Percentiles rank a stretch among this genome's conserved stretches.
These are phyloP conservation scores for Flabesymbios commensalis DNA, from an alignment of 2,888 invertebrate species.

Conservation along the genomic window DNA sequence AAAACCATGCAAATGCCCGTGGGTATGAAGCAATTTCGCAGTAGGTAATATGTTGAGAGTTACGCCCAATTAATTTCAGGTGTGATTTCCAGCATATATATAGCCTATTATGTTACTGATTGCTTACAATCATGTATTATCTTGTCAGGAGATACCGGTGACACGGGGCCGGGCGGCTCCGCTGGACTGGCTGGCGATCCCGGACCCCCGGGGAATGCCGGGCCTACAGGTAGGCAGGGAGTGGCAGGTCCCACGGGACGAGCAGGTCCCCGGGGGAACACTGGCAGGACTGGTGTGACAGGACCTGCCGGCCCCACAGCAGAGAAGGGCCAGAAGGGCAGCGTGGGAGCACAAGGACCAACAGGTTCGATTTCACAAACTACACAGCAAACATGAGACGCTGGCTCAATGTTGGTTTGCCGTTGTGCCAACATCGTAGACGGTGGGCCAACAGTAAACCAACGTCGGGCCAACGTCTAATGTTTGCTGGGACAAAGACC, in stretches of 20 bases:
- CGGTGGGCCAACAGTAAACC: no score
- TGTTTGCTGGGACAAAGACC: background rate
- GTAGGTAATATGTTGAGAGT: no score
- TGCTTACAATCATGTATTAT: no score
- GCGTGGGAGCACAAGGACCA: background rate
- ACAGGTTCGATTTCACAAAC: constrained; percentile 1
- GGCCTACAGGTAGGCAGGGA: background rate
- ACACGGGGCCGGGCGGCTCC: background rate
- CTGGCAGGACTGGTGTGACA: background rate
- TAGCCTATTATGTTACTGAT: no score
- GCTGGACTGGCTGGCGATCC: background rate
- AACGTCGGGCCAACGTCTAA: no score
- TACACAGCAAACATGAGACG: no score
- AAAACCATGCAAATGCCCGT: no score
- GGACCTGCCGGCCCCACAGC: background rate
- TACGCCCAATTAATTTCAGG: no score
- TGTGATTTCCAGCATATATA: no score
- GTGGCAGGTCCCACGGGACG: background rate
- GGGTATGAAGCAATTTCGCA: no score
- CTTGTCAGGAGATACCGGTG: background rate
- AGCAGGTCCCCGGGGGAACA: background rate
- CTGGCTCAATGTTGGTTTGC: no score
- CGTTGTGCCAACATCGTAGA: no score
- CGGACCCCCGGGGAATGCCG: background rate
- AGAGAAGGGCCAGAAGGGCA: background rate